Percentiles rank a stretch among this genome's conserved stretches.
phyloP scores from a whole-genome alignment of 2,113 vertebrate species.

The Pygoscelis antarcticus region DNA sequence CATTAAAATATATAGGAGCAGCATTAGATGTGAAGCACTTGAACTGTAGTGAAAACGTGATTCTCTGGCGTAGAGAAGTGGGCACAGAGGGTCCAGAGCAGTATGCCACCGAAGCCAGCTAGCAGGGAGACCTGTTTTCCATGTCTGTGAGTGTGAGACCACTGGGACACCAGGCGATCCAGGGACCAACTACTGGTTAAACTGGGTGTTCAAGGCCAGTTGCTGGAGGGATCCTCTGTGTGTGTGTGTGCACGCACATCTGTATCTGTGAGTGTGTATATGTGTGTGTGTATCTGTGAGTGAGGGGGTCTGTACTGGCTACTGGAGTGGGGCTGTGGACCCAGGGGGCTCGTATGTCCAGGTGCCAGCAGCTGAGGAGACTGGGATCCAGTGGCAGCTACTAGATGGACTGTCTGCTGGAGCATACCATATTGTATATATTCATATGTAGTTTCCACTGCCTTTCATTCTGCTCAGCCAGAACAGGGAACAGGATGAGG shows the following conservation, averaged over 20 bases:
- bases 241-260: too few species aligned
- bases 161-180: accelerated
- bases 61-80: neutral
- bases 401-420: too few species aligned
- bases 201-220: neutral
- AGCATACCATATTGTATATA: too few species aligned
- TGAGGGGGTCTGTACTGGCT: neutral
- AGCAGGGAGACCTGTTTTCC: neutral
- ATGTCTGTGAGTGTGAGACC: neutral
- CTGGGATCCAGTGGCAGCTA: neutral
- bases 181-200: neutral
- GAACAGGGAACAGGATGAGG: neutral
- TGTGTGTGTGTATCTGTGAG: neutral
- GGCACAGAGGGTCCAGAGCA: neutral
- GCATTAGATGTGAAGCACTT: neutral
- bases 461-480: neutral
- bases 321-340: neutral
- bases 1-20: neutral
- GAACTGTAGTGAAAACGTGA: neutral
- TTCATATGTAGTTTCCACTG: neutral
- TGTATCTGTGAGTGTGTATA: neutral
- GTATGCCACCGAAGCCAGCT: accelerated
- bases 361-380: neutral
- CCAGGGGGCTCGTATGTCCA: accelerated
- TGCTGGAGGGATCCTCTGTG: neutral